These are phyloP conservation scores for Beris chalybata DNA, from an alignment of 2,888 invertebrate species.

Conservation along the genomic window DNA sequence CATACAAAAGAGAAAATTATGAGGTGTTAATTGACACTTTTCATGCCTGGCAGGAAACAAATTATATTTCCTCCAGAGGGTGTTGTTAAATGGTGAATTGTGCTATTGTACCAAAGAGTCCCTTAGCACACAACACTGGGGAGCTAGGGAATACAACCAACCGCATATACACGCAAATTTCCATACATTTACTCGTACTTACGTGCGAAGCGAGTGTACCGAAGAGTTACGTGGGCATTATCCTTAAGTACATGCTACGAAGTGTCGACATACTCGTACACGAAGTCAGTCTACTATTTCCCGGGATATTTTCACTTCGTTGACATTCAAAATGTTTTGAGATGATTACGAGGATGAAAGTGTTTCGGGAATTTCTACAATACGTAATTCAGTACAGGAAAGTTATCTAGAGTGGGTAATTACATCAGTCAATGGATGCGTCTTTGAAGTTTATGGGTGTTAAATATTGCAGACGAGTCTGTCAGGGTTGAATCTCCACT, in stretches of 20 bases:
- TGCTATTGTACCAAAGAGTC: slow-evolving; percentile 30
- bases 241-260: slow-evolving; percentile 6
- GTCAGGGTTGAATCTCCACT: too few relatives aligned
- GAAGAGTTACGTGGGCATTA: neutral
- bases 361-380: too few relatives aligned
- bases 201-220: too few relatives aligned
- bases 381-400: too few relatives aligned
- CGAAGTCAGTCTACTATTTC: neutral
- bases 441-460: too few relatives aligned
- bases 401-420: too few relatives aligned
- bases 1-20: slow-evolving; percentile 39
- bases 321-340: too few relatives aligned
- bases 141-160: neutral
- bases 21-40: slow-evolving; percentile 40
- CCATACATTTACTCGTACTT: too few relatives aligned
- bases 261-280: neutral
- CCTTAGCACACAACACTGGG: neutral
- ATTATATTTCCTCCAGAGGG: slow-evolving; percentile 37
- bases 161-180: too few relatives aligned
- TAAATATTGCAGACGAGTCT: too few relatives aligned
- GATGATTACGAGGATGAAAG: too few relatives aligned
- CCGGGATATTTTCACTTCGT: neutral
- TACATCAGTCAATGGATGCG: too few relatives aligned
- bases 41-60: slow-evolving; percentile 39
- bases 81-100: slow-evolving; percentile 35